A percentile compares a stretch with the other conserved stretches of the same genome.
Evolutionary conservation across 2,888 invertebrate genomes (phyloP).

Genomic region (Hylaea fasciaria): DNA sequence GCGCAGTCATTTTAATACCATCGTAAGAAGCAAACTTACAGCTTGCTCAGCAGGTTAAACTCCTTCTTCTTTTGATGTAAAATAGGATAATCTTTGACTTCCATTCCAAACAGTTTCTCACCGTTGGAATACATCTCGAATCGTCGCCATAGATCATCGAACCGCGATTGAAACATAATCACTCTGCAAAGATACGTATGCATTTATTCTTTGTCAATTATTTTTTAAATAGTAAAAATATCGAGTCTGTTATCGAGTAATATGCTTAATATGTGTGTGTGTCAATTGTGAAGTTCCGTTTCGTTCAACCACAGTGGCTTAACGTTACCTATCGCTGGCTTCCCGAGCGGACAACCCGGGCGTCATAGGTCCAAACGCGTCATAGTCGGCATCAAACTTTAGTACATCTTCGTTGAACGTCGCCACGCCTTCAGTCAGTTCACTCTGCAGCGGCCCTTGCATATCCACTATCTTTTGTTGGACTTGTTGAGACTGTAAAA

Average conservation of each 20-base stretch:
- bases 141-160: conserved; percentile 92
- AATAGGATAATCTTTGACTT: conserved; percentile 92
- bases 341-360: conserved; percentile 93
- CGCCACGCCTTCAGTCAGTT: conserved; percentile 89
- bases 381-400: conserved; percentile 89
- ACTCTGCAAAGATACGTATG: conserved; percentile 71
- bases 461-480: conserved; percentile 89
- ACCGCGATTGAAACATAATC: conserved; percentile 90
- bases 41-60: conserved; percentile 92
- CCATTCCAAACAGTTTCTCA: conserved; percentile 93
- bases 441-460: conserved; percentile 90
- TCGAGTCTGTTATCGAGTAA: too few species aligned
- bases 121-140: conserved; percentile 93
- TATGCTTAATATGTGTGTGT: too few species aligned
- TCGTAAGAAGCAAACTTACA: conserved; percentile 80
- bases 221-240: too few species aligned
- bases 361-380: conserved; percentile 93
- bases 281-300: too few species aligned
- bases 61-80: conserved; percentile 92
- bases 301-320: too few species aligned
- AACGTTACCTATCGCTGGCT: conserved; percentile 90
- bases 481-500: conserved; percentile 85
- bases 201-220: too few species aligned
- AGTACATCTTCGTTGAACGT: conserved; percentile 87
- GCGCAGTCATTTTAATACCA: not conserved